These are phyloP conservation scores for Musca domestica DNA, from an alignment of 1,140 invertebrate species.

Conservation along the genomic window DNA sequence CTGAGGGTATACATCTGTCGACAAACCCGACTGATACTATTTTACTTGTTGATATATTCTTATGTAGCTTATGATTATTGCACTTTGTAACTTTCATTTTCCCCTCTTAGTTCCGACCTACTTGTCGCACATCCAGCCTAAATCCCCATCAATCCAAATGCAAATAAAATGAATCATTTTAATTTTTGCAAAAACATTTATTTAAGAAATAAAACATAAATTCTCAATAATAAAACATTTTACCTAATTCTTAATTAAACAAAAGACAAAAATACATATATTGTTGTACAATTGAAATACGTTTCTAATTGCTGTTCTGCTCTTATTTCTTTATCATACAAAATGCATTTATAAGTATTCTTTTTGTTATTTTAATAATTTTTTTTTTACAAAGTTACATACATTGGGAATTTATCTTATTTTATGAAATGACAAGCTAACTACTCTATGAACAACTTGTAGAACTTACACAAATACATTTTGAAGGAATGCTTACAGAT, in stretches of 20 bases:
- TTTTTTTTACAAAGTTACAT: not conserved
- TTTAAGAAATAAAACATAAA: conserved; percentile 13
- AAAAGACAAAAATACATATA: not conserved
- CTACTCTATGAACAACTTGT: too few relatives aligned
- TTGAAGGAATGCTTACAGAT: too few relatives aligned
- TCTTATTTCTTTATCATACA: not conserved
- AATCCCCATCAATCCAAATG: not conserved
- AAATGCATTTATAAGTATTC: not conserved
- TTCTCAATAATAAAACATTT: conserved; percentile 20
- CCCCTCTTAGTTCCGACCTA: too few relatives aligned
- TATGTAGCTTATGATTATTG: too few relatives aligned
- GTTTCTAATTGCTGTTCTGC: too few relatives aligned
- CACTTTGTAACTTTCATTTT: too few relatives aligned
- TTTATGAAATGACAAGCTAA: not conserved
- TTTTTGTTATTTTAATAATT: not conserved
- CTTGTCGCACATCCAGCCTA: too few relatives aligned
- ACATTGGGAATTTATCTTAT: not conserved
- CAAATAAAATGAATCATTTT: not conserved
- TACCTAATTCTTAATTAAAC: conserved; percentile 14
- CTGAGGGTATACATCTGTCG: too few relatives aligned
- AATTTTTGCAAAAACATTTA: conserved; percentile 16
- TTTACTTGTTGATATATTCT: too few relatives aligned
- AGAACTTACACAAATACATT: too few relatives aligned
- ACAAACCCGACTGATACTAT: too few relatives aligned
- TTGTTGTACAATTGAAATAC: too few relatives aligned